Percentiles rank a stretch among this genome's conserved stretches.
These are phyloP conservation scores for Glareola pratincola DNA, from an alignment of 2,113 vertebrate species.

Conservation along the genomic window DNA sequence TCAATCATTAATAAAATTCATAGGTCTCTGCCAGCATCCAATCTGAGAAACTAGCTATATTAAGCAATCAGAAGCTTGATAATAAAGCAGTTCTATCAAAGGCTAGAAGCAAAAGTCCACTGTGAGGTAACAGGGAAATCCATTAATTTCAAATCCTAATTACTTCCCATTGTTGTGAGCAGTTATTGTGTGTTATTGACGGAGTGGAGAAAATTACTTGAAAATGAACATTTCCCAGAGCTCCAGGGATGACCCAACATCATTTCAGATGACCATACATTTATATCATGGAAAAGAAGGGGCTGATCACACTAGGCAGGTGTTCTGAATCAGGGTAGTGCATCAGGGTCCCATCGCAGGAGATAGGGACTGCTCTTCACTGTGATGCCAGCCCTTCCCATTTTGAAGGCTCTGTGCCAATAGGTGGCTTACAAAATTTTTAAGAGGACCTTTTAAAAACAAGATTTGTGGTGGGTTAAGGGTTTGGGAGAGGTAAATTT, in stretches of 20 bases:
- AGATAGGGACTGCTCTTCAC: background rate
- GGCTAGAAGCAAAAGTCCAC: background rate
- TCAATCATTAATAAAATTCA: slow-evolving; percentile 28
- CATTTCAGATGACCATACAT: background rate
- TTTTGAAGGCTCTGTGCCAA: background rate
- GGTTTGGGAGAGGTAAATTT: background rate
- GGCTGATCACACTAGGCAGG: background rate
- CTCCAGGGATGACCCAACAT: background rate
- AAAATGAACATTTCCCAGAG: background rate
- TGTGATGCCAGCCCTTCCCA: fast-evolving
- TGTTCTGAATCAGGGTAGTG: background rate
- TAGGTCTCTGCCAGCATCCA: background rate
- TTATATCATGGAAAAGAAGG: background rate
- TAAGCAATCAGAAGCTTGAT: background rate
- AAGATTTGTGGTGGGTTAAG: background rate
- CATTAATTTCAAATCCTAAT: background rate
- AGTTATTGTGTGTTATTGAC: background rate
- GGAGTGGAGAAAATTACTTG: background rate
- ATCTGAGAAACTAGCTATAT: background rate
- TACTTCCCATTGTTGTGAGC: background rate
- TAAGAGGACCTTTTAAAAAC: background rate
- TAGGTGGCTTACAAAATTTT: background rate
- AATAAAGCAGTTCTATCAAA: background rate
- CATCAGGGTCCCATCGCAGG: fast-evolving
- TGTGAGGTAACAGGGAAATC: background rate